Conservation (phyloP, 2,797 vertebrate species). For the Oceanodroma leucorhoa region DNA sequence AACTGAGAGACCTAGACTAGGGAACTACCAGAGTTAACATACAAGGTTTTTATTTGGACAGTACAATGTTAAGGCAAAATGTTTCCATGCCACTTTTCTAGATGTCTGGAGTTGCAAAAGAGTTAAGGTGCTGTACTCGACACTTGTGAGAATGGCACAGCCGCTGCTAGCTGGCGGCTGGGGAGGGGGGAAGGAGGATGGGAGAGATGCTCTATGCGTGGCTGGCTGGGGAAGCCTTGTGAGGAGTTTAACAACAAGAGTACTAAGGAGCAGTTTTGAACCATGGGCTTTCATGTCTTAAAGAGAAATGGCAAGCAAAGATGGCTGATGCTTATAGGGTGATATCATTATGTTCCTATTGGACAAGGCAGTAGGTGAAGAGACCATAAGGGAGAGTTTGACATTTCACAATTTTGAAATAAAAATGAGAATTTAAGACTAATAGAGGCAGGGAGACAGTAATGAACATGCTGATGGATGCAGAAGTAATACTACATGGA, state of each 20-base stretch:
- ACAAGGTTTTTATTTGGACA: not conserved
- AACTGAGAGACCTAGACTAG: not conserved
- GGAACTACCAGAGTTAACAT: not conserved
- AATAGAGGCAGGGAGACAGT: not conserved
- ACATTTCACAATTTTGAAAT: not conserved
- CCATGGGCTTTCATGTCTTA: not conserved
- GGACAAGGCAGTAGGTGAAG: not conserved
- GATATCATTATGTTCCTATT: not conserved
- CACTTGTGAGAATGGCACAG: accelerated
- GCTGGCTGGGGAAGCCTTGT: not conserved
- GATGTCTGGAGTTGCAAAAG: not conserved
- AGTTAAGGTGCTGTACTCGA: no score
- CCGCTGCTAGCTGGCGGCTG: not conserved
- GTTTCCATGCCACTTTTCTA: not conserved
- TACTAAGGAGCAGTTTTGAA: not conserved
- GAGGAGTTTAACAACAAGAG: not conserved
- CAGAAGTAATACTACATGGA: not conserved
- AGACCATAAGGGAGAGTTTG: not conserved
- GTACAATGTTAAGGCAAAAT: not conserved
- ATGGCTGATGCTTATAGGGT: not conserved
- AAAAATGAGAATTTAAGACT: not conserved
- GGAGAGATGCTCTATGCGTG: accelerated
- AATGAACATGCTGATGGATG: not conserved
- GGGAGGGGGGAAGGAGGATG: accelerated
- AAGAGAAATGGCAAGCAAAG: not conserved